These are phyloP conservation scores for Panurus biarmicus DNA, from an alignment of 2,113 vertebrate genomes.

Conservation along the genomic window DNA sequence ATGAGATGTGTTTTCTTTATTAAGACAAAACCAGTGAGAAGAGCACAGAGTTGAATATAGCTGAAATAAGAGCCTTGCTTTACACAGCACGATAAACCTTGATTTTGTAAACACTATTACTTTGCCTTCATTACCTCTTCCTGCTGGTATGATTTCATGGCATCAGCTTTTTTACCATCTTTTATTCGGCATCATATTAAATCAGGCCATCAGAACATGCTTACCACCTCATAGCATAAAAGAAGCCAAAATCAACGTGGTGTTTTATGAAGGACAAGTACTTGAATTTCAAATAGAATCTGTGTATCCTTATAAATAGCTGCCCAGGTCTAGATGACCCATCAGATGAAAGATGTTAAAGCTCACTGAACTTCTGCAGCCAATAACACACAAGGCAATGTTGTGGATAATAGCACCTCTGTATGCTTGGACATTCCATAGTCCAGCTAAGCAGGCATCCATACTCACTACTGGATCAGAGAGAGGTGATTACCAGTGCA, in stretches of 20 bases:
- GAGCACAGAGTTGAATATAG: slow-evolving; percentile 21
- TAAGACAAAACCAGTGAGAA: slow-evolving; percentile 59
- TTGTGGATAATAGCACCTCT: neutral
- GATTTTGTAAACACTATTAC: slow-evolving; percentile 37
- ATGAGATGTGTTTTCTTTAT: slow-evolving; percentile 57
- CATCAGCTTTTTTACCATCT: neutral
- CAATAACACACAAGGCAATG: neutral
- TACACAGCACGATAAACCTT: slow-evolving; percentile 9
- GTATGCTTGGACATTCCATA: neutral
- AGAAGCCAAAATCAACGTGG: neutral
- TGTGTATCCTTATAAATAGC: neutral
- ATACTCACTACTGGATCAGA: neutral
- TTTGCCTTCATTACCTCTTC: slow-evolving; percentile 19
- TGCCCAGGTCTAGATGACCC: neutral
- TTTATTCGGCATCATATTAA: neutral
- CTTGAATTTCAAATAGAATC: neutral
- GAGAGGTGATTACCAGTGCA: neutral
- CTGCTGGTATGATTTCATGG: neutral
- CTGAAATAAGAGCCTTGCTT: slow-evolving; percentile 26
- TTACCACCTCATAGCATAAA: neutral
- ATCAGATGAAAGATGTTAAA: neutral
- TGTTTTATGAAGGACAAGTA: neutral
- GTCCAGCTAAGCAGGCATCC: neutral
- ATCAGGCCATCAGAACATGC: neutral
- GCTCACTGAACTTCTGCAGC: neutral